phyloP scores from a whole-genome alignment of 2,113 vertebrate species.

The Formicarius rufipectus region DNA sequence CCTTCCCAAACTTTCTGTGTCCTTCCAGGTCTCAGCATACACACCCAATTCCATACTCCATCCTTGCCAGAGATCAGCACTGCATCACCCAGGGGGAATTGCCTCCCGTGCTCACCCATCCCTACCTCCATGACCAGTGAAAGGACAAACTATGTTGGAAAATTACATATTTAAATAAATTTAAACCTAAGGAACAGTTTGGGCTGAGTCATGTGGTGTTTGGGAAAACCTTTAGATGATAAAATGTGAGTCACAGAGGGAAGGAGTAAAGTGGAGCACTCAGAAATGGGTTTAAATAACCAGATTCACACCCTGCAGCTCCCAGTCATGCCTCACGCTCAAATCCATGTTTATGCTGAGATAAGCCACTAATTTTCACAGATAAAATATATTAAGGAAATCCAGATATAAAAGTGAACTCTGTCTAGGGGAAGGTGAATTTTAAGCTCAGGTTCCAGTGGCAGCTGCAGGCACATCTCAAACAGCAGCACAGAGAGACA shows the following conservation, averaged over 20 bases:
- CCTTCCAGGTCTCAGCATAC: fast-evolving
- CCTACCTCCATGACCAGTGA: fast-evolving
- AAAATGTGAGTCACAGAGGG: background rate
- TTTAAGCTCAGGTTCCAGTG: background rate
- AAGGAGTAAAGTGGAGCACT: background rate
- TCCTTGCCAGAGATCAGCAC: fast-evolving
- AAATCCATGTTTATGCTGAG: background rate
- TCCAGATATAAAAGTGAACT: background rate
- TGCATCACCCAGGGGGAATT: fast-evolving
- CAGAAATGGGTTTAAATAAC: background rate
- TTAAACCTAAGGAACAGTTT: background rate
- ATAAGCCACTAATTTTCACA: background rate
- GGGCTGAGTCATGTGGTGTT: background rate
- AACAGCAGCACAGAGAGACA: background rate
- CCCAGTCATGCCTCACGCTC: background rate
- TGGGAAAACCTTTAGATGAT: background rate
- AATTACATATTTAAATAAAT: background rate
- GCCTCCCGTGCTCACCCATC: background rate
- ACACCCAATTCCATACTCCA: fast-evolving
- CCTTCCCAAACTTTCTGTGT: background rate
- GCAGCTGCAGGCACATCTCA: background rate
- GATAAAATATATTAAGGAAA: background rate
- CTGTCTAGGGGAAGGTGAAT: background rate
- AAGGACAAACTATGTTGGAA: background rate
- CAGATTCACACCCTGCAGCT: background rate